Conservation (phyloP, 35 echinoderm and acorn worm species). For the Nesometra sesokonis region DNA sequence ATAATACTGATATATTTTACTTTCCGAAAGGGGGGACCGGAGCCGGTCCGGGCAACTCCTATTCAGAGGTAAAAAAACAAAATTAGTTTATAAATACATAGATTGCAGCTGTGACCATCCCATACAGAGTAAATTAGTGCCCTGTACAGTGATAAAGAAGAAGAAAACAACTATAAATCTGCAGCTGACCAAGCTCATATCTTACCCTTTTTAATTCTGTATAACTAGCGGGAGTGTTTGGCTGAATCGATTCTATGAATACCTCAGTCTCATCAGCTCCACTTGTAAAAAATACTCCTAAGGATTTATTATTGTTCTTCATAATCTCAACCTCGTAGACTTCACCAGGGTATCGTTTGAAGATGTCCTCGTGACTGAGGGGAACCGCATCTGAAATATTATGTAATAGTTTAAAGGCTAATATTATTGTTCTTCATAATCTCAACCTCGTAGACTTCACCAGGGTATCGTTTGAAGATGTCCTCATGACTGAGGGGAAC, state of each 20-base stretch:
- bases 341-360: conserved; percentile 63
- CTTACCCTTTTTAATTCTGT: conserved; percentile 63
- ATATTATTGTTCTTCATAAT: conserved; percentile 43
- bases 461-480: conserved; percentile 62
- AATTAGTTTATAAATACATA: too few relatives aligned
- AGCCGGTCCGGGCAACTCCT: too few relatives aligned
- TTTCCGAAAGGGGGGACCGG: too few relatives aligned
- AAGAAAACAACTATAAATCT: not conserved
- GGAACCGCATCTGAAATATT: conserved; percentile 25
- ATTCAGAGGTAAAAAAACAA: too few relatives aligned
- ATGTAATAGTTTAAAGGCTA: too few relatives aligned
- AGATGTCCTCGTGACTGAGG: conserved; percentile 70
- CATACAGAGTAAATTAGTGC: too few relatives aligned
- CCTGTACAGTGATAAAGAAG: too few relatives aligned
- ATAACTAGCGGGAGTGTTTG: conserved; percentile 48
- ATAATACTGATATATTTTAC: too few relatives aligned
- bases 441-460: conserved; percentile 73
- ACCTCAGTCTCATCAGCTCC: conserved; percentile 56
- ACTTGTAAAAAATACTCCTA: conserved; percentile 61
- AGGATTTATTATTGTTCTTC: conserved; percentile 46
- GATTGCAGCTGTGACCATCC: too few relatives aligned
- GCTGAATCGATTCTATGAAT: conserved; percentile 45
- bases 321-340: conserved; percentile 61
- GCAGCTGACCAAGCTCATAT: not conserved
- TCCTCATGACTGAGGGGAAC: conserved; percentile 60